Evolutionary conservation across 2,113 vertebrate genomes (phyloP), one percentile per base, ranked within the genome.

Genomic region (Neotoma lepida): DNA sequence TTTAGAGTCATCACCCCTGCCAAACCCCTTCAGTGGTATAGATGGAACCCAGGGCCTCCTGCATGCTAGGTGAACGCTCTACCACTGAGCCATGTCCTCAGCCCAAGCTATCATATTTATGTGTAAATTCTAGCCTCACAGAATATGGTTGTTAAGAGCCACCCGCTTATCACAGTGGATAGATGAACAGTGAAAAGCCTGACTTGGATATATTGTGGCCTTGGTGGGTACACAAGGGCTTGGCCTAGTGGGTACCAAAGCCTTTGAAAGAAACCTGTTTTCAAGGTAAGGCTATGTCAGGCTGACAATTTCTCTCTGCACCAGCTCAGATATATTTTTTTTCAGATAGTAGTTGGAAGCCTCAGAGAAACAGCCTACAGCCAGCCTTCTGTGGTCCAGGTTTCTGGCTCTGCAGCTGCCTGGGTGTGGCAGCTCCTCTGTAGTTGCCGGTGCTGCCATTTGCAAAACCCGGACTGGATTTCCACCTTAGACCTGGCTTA

Each of bases 401-500:
- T 90, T 77, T 88, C 74, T 28, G 82, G 73, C 92, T 89, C 51
- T 0, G 5, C 46, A 1, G 86, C 93, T 73, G 88, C 78, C 94
- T 92, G 92, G 94, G 64, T 77, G n/a, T 15, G 92, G 80, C 81
- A 58, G 61, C 0, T 3, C 77, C 76, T 89, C 87, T 26, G 10
- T 88, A 77, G 90, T 70, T 88, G 84, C 91, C 3, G 51, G 90
- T 96, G 70, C 96, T 68, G 9, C 51, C 86, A 30, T 39, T 88
- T 97, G 54, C 88, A 98, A 98, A 97, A 68, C 18, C n/a, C 0
- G 64, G 22, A 91, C 92, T 89, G 98, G 95, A 97, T 88, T 93
- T 10, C 6, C 61, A 39, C 66, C 24, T 44, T 26, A 46, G 0
- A 0, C 41, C 73, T 80, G 90, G 26, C 54, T 90, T 44, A 41